phyloP scores from a whole-genome alignment of 1,140 invertebrate species.

The Brachionus manjavacas region DNA sequence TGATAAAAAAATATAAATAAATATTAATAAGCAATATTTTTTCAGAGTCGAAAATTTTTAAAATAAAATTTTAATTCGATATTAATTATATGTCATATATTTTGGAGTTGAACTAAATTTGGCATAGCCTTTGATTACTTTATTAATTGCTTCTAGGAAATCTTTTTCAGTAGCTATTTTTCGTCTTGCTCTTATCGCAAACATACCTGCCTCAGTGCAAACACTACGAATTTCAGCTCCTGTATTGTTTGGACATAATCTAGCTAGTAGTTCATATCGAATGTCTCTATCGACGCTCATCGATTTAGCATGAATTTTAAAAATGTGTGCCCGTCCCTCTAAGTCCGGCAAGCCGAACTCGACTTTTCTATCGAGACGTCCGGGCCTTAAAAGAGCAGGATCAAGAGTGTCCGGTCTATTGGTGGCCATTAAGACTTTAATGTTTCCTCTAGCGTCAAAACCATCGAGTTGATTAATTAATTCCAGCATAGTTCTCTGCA shows the following conservation, averaged over 20 bases:
- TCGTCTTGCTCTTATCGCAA: slow-evolving; percentile 71
- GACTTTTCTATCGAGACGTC: slow-evolving; percentile 92
- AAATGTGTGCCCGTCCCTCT: slow-evolving; percentile 74
- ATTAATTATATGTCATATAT: slow-evolving; percentile 99
- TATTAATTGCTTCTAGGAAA: slow-evolving; percentile 99
- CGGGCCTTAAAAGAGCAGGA: slow-evolving; percentile 94
- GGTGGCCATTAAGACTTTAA: slow-evolving; percentile 97
- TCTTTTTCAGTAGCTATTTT: slow-evolving; percentile 99
- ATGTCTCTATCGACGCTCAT: slow-evolving; percentile 99
- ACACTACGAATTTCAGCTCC: slow-evolving; percentile 92
- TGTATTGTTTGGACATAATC: slow-evolving; percentile 95
- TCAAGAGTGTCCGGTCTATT: slow-evolving; percentile 97
- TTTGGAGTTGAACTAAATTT: slow-evolving; percentile 98
- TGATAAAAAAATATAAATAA: too few relatives aligned
- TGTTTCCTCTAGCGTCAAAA: slow-evolving; percentile 99
- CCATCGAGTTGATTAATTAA: slow-evolving; percentile 96
- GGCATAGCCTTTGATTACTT: slow-evolving; percentile 99
- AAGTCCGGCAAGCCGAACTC: slow-evolving; percentile 95
- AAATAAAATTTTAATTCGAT: not conserved
- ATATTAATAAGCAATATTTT: too few relatives aligned
- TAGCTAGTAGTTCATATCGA: slow-evolving; percentile 87
- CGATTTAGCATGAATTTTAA: slow-evolving; percentile 95
- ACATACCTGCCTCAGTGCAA: slow-evolving; percentile 87
- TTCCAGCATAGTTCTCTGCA: slow-evolving; percentile 98
- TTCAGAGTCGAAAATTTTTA: too few relatives aligned